A percentile compares a stretch with the other conserved stretches of the same genome.
These are phyloP conservation scores for Ochropacha duplaris DNA, from an alignment of 2,888 invertebrate species.

Conservation along the genomic window DNA sequence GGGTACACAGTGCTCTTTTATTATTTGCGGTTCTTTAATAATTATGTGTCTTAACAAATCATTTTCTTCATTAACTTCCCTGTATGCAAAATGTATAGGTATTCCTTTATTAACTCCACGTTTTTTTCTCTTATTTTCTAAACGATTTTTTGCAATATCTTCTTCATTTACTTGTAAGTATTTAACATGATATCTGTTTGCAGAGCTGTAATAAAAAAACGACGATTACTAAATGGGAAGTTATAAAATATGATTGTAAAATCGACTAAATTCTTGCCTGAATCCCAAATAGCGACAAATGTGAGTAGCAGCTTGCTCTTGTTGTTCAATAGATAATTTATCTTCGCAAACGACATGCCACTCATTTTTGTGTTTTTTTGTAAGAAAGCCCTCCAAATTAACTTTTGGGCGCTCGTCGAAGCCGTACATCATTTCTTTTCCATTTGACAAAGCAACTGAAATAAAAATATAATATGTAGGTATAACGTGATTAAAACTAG, in stretches of 20 bases:
- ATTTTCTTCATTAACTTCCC: conserved; percentile 34
- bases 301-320: conserved; percentile 76
- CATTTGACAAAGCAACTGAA: conserved; percentile 87
- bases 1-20: conserved; percentile 72
- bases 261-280: conserved; percentile 49
- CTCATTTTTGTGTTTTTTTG: conserved; percentile 81
- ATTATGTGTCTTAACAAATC: conserved; percentile 42
- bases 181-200: conserved; percentile 63
- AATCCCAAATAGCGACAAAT: conserved; percentile 88
- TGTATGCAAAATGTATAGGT: conserved; percentile 61
- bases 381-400: conserved; percentile 84
- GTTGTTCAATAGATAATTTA: conserved; percentile 62
- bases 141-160: conserved; percentile 30
- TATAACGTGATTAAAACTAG: too few relatives aligned
- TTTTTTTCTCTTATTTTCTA: conserved; percentile 41
- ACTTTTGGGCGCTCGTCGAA: conserved; percentile 84
- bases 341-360: conserved; percentile 87
- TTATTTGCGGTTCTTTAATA: conserved; percentile 62
- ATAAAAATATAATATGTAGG: conserved; percentile 19
- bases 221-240: not conserved
- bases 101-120: conserved; percentile 40
- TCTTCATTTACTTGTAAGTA: conserved; percentile 64
- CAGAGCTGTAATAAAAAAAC: conserved; percentile 47
- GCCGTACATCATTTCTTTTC: conserved; percentile 82
- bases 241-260: not conserved